Evolutionary conservation across 2,888 invertebrate species (phyloP), one percentile per base, ranked within the genome.

Genomic region (Drosophila percnosoma): DNA sequence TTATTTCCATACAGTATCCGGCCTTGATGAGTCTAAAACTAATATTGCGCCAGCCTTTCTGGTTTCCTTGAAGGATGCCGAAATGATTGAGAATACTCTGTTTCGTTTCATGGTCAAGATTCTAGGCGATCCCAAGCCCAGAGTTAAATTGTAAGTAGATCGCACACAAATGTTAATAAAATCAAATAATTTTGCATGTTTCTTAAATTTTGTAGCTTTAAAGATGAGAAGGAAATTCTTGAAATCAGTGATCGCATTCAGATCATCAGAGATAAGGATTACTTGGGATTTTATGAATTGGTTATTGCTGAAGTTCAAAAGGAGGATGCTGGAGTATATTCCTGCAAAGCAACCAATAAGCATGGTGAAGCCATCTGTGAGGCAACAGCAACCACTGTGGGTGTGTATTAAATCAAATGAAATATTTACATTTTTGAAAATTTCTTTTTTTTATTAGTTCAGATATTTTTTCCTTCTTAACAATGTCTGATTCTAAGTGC

Each of bases 31-130:
- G 96, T 90, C 87, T 13, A 96, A 97, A 90, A 95, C 96, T 67
- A 95, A 96, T 34, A 96, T 97, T 81, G 95, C 96, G 1, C 98
- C 98, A 0, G 95, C 96, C 82, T 98, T 98, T 93, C 91, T 97
- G 62, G 97, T 98, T 52, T 96, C 96, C 29, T 94, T 99, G 71
- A 97, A 96, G 91, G 97, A 98, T 91, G 97, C 98, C 0, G 97
- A 98, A 92, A 95, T 98, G 34, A 93, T 98, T 87, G 96, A 97
- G 92, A 96, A 97, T 88, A 98, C 98, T 0, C 97, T 96, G 90
- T 94, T 98, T 65, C 95, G 98, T 38, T 98, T 98, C 92, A 96
- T 98, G 96, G 95, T 98, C 70, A 97, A 97, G 93, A 96, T 98
- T 61, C 96, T 96, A 83, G 98, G 98, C 13, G 96, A 97, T 85